Evolutionary conservation across 1,140 invertebrate genomes (phyloP).

Genomic region (Drosophila sucinea): DNA sequence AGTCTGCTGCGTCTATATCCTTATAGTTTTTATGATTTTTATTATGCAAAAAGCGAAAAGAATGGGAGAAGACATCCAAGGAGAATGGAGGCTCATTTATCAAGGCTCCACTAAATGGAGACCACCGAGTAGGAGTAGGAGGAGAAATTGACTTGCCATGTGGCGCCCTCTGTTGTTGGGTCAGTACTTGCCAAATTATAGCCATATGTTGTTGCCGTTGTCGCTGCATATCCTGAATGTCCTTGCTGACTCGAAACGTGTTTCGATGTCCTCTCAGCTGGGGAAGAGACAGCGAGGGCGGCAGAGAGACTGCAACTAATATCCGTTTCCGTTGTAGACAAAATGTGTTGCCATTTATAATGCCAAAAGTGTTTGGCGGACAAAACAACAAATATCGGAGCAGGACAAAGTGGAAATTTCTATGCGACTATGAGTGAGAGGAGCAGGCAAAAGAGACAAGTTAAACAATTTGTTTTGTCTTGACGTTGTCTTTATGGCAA

Average conservation of each 20-base stretch:
- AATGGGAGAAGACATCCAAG: slow-evolving; percentile 18
- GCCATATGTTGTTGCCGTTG: slow-evolving; percentile 58
- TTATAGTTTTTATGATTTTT: slow-evolving; percentile 47
- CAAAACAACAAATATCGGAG: slow-evolving; percentile 29
- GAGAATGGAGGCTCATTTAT: slow-evolving; percentile 62
- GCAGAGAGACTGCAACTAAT: slow-evolving; percentile 70
- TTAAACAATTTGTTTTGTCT: slow-evolving; percentile 54
- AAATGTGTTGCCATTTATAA: slow-evolving; percentile 82
- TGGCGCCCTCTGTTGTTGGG: slow-evolving; percentile 50
- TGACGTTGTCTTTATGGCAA: slow-evolving; percentile 14
- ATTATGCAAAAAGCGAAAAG: slow-evolving; percentile 4
- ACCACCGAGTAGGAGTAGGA: too few species aligned
- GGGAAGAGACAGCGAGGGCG: slow-evolving; percentile 28
- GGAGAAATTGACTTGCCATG: slow-evolving; percentile 58
- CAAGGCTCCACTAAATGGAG: slow-evolving; percentile 69
- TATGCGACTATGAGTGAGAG: neutral
- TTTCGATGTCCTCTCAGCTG: slow-evolving; percentile 51
- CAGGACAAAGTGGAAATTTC: slow-evolving; percentile 22
- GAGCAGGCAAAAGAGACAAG: slow-evolving; percentile 13
- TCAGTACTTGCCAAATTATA: slow-evolving; percentile 61
- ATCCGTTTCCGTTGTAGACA: slow-evolving; percentile 82
- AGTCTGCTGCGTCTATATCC: slow-evolving; percentile 29
- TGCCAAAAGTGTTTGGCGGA: slow-evolving; percentile 66
- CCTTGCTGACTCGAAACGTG: slow-evolving; percentile 65
- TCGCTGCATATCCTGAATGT: slow-evolving; percentile 62